Evolutionary conservation across 2,113 vertebrate species (phyloP), one percentile per base, ranked within the genome.

Genomic region (Genyomyrus donnyi): DNA sequence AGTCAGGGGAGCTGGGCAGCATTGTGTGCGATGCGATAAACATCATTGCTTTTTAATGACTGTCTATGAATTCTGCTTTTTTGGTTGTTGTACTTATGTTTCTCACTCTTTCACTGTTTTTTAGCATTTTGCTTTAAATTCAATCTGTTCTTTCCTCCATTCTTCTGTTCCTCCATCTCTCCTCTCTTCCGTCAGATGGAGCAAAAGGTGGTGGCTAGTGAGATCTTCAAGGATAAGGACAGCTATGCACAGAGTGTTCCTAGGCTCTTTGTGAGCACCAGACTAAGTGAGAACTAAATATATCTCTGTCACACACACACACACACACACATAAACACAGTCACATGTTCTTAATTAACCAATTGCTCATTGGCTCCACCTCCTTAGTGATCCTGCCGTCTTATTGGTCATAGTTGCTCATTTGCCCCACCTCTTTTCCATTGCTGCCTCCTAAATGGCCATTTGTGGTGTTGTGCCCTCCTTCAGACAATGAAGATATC

Each of bases 131-230:
- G 39, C 58, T 24, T 39, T 62, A 62, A 88, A 45, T 88, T 24
- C 8, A 15, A 19, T 50, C 9, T 31, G 17, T 74, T 45, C 50
- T 39, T 62, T 48, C 42, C 27, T 88, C 42, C 49, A 9, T 56
- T 70, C n/a, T 24, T 53, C 58, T 86, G 87, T 10, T 39, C 83
- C 31, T 85, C 0, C n/a, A 46, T 89, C 74, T 0, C 42, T 89
- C 70, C 84, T 31, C 80, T 17, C 39, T 92, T 88, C 91, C 62
- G 91, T 50, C 93, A 99, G 98, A 92, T 99, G 94, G 97, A 97
- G 93, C 98, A 99, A 90, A 99, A 99, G 93, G 97, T 97, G 7
- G 95, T 97, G 35, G 98, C 98, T 91, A 99, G 98, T 93, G 97
- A 97, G 91, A 95, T 99, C 93, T 99, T 99, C 94, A 98, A 97